A percentile compares a stretch with the other conserved stretches of the same genome.
Conservation (phyloP, 2,888 invertebrate species). For the Melikaiella ostensackeni region DNA sequence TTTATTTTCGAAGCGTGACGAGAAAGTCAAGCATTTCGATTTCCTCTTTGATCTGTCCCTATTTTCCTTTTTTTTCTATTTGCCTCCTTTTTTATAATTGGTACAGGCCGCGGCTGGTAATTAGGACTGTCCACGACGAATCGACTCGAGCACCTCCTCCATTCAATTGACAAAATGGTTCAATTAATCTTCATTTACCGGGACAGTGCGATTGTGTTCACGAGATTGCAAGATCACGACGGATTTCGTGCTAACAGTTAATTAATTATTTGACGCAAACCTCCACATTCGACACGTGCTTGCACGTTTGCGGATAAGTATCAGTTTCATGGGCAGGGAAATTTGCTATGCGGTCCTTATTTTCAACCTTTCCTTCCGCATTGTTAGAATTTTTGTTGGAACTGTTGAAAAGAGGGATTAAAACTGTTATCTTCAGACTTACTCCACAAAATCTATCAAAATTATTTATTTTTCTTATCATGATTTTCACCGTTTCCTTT, state of each 20-base stretch:
- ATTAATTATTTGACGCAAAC: constrained; percentile 2
- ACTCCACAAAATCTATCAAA: no score
- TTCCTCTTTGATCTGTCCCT: background rate
- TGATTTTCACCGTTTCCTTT: background rate
- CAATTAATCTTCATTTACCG: constrained; percentile 8
- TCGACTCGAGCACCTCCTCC: background rate
- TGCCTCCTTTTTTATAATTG: background rate
- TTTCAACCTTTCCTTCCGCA: background rate
- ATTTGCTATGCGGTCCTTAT: background rate
- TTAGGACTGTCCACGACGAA: constrained; percentile 14
- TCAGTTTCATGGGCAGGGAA: background rate
- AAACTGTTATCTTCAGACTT: no score
- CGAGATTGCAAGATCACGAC: constrained; percentile 11
- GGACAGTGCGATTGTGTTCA: background rate
- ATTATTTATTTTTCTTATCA: no score
- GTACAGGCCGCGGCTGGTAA: background rate
- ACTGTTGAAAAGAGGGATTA: background rate
- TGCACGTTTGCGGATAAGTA: constrained; percentile 1
- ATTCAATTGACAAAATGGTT: constrained; percentile 13
- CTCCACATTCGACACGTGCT: background rate
- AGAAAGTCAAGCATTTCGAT: background rate
- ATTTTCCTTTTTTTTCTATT: background rate
- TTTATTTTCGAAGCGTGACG: background rate
- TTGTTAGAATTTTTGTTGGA: background rate
- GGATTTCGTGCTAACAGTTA: constrained; percentile 9